Percentiles rank a stretch among this genome's conserved stretches.
phyloP scores from a whole-genome alignment of 1,140 invertebrate genomes.

The Temnothorax curvispinosus region DNA sequence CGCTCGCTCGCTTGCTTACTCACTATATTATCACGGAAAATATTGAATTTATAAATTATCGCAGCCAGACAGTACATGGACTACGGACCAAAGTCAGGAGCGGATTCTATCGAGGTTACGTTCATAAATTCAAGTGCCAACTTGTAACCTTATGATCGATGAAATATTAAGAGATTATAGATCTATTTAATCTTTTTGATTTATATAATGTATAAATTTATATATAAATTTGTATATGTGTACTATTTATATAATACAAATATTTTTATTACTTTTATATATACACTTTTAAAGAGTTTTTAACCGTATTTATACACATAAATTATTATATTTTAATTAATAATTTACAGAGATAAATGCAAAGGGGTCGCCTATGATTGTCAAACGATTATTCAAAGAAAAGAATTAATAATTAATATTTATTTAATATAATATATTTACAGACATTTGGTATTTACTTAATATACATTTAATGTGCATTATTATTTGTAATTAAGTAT shows the following conservation, averaged over 20 bases:
- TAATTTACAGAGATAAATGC: too few relatives aligned
- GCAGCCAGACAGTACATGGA: conserved; percentile 63
- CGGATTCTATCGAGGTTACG: conserved; percentile 36
- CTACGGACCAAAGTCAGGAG: conserved; percentile 62
- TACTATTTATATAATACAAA: background rate
- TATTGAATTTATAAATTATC: conserved; percentile 65
- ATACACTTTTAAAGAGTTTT: background rate
- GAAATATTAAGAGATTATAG: background rate
- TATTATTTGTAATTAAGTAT: background rate
- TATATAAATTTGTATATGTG: background rate
- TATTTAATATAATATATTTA: too few relatives aligned
- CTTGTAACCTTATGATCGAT: conserved; percentile 6
- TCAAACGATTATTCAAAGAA: too few relatives aligned
- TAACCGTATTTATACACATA: background rate
- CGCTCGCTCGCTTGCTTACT: background rate
- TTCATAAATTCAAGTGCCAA: background rate
- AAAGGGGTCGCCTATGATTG: too few relatives aligned
- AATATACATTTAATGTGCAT: too few relatives aligned
- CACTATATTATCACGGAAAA: conserved; percentile 44
- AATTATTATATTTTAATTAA: background rate
- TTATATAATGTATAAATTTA: background rate
- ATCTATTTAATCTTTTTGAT: background rate
- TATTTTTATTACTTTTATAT: background rate
- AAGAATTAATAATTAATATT: too few relatives aligned
- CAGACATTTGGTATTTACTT: too few relatives aligned